These are phyloP conservation scores for Poeciliopsis turneri DNA, from an alignment of 2,797 vertebrate species.

Conservation along the genomic window DNA sequence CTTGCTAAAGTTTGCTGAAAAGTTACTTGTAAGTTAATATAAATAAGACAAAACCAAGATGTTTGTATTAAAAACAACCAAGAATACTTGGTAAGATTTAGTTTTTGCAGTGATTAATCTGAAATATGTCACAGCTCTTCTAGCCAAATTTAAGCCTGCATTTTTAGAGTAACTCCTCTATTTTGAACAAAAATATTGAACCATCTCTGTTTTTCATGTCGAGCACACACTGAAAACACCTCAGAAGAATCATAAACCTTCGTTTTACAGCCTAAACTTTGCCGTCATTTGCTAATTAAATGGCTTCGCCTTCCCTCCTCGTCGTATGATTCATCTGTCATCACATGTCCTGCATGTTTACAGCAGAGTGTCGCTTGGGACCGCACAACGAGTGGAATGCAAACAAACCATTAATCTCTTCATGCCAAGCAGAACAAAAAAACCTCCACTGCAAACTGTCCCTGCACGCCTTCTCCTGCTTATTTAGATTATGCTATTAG, in stretches of 20 bases:
- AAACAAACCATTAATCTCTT: constrained; percentile 67
- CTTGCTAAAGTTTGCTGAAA: too few relatives aligned
- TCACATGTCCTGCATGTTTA: constrained; percentile 42
- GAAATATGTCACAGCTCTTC: neutral
- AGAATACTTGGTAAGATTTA: too few relatives aligned
- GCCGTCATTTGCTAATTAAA: constrained; percentile 19
- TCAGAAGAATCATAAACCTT: constrained; percentile 15
- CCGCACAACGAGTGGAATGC: constrained; percentile 49
- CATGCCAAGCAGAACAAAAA: constrained; percentile 38
- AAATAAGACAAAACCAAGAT: too few relatives aligned
- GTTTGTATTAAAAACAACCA: too few relatives aligned
- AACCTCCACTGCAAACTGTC: constrained; percentile 25
- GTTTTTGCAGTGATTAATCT: too few relatives aligned
- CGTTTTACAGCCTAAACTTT: neutral
- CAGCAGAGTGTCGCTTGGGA: constrained; percentile 42
- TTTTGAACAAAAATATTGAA: neutral
- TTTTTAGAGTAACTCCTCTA: neutral
- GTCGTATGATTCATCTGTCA: constrained; percentile 44
- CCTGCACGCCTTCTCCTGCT: constrained; percentile 33
- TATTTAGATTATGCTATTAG: constrained; percentile 14
- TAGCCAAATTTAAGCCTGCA: neutral
- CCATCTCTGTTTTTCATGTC: constrained; percentile 7
- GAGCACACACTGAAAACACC: constrained; percentile 24
- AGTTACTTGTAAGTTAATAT: too few relatives aligned
- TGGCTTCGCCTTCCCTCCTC: neutral